phyloP scores from a whole-genome alignment of 1,140 invertebrate species.

The Drosophila teissieri region DNA sequence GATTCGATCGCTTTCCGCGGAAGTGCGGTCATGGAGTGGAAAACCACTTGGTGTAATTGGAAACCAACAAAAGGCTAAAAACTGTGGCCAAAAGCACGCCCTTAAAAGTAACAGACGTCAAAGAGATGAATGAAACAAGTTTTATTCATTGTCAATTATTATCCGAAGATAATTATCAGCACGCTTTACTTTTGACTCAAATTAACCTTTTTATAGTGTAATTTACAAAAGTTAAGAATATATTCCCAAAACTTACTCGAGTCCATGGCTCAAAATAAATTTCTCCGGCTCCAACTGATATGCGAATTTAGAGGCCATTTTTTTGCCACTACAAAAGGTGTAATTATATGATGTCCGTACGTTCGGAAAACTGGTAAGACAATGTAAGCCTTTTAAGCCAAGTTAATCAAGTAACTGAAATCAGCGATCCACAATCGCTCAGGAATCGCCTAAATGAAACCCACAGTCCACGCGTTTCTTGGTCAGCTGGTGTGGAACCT shows the following conservation, averaged over 20 bases:
- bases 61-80: not conserved
- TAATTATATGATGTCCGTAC: constrained; percentile 3
- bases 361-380: constrained; percentile 19
- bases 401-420: not conserved
- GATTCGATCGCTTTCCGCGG: not conserved
- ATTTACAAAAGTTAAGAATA: not conserved
- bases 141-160: not conserved
- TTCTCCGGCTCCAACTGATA: constrained; percentile 63
- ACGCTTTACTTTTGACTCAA: not conserved
- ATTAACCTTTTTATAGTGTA: too few relatives aligned
- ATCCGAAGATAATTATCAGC: not conserved
- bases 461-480: not conserved
- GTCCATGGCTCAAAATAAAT: constrained; percentile 39
- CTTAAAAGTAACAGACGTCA: not conserved
- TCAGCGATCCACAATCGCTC: constrained; percentile 1
- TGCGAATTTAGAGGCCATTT: constrained; percentile 68
- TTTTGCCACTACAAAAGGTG: not conserved
- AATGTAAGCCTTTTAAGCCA: constrained; percentile 6
- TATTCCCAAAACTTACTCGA: constrained; percentile 35
- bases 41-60: constrained; percentile 1
- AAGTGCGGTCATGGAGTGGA: not conserved
- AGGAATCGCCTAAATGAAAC: not conserved
- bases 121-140: not conserved
- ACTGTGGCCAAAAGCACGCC: too few relatives aligned
- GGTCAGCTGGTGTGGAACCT: constrained; percentile 22